phyloP scores from a whole-genome alignment of 2,888 invertebrate species.

The Gibbula magus region DNA sequence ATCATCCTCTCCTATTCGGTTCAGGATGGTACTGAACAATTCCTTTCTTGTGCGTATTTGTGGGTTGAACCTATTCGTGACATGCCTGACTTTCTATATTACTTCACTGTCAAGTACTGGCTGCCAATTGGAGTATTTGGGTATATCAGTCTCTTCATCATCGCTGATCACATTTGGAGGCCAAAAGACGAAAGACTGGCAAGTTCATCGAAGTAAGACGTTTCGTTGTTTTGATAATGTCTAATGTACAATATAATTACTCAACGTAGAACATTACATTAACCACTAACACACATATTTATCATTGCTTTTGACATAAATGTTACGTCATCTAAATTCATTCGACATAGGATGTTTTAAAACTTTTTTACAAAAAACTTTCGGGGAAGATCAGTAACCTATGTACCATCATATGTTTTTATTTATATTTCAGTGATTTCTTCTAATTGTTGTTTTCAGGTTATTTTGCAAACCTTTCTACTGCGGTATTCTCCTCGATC shows the following conservation, averaged over 20 bases:
- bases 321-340: too few species aligned
- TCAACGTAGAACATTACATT: too few species aligned
- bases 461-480: slow-evolving; percentile 96
- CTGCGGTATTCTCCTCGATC: slow-evolving; percentile 92
- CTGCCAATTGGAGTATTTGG: slow-evolving; percentile 48
- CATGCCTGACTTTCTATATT: slow-evolving; percentile 32
- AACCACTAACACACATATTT: too few species aligned
- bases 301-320: too few species aligned
- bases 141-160: slow-evolving; percentile 50
- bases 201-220: slow-evolving; percentile 56
- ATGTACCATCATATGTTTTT: too few species aligned
- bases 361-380: too few species aligned
- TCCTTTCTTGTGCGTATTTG: slow-evolving; percentile 72
- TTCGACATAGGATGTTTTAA: too few species aligned
- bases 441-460: slow-evolving; percentile 61
- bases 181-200: slow-evolving; percentile 58
- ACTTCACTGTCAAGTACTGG: slow-evolving; percentile 40
- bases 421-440: too few species aligned
- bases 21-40: slow-evolving; percentile 78
- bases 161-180: slow-evolving; percentile 61
- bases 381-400: background rate
- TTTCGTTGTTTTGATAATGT: background rate
- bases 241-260: background rate
- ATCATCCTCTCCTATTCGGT: slow-evolving; percentile 51
- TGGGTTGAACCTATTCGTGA: slow-evolving; percentile 93